Conservation (phyloP, 2,888 invertebrate species). For the Maniola hyperantus region DNA sequence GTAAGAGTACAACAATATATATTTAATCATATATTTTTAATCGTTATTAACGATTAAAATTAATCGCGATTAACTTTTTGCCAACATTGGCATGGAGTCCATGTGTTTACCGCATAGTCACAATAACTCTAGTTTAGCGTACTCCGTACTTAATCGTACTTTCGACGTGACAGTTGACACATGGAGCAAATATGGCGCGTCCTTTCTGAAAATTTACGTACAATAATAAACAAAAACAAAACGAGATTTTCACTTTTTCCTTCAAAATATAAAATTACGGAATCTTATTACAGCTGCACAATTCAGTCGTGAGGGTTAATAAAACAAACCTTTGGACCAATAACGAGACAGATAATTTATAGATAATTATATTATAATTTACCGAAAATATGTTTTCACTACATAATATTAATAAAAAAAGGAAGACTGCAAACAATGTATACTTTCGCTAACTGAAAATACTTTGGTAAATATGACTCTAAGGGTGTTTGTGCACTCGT, state of each 20-base stretch:
- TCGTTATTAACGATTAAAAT: too few relatives aligned
- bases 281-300: slow-evolving; percentile 53
- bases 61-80: too few relatives aligned
- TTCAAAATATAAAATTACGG: slow-evolving; percentile 48
- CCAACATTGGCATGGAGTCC: too few relatives aligned
- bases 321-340: slow-evolving; percentile 57
- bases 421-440: slow-evolving; percentile 58
- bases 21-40: too few relatives aligned
- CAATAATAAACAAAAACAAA: slow-evolving; percentile 75
- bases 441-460: slow-evolving; percentile 41
- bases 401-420: slow-evolving; percentile 43
- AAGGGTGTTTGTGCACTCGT: background rate
- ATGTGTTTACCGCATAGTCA: too few relatives aligned
- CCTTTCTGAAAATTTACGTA: slow-evolving; percentile 30
- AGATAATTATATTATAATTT: slow-evolving; percentile 41
- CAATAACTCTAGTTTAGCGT: too few relatives aligned
- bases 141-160: too few relatives aligned
- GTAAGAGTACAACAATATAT: too few relatives aligned
- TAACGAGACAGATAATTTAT: slow-evolving; percentile 32
- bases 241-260: slow-evolving; percentile 67
- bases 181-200: too few relatives aligned
- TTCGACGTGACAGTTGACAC: too few relatives aligned
- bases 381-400: slow-evolving; percentile 39
- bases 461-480: slow-evolving; percentile 74
- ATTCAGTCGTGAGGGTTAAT: slow-evolving; percentile 53